Evolutionary conservation across 2,888 invertebrate genomes (phyloP), one percentile per base, ranked within the genome.

Genomic region (Hemicrepidius hirtus): DNA sequence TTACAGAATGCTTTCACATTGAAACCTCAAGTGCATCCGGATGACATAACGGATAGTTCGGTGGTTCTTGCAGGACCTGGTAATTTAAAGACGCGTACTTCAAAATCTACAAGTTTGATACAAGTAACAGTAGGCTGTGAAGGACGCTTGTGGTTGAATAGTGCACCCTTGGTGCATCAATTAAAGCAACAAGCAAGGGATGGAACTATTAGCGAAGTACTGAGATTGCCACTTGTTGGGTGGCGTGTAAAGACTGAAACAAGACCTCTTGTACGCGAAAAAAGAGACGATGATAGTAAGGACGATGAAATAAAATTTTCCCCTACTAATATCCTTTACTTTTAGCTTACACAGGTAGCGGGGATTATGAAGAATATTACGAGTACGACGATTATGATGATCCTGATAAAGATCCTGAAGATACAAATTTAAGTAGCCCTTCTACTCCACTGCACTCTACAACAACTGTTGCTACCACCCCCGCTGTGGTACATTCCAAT

Each of bases 91-190:
- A 84, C 85, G 70, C 86, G 86, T 46, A 83, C 85, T 66, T 86
- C 87, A 64, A 88, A 88, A 80, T 82, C 85, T 68, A 84, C 87
- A 59, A 86, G 88, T 63, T 81, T 86, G 63, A 82, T 90, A 65
- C 86, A 89, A 80, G 88, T 89, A 0, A 87, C 93, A 89, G 93
- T 95, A 69, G 95, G 95, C 2, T 95, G 95, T 85, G 92, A 92
- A 57, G 92, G 91, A 53, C 90, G 90, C 75, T 86, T 95, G 28
- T 92, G 92, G 90, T 86, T 88, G n/a, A 89, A 91, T 60, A 91
- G 92, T 80, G 88, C 90, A 44, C 88, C 91, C 24, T 85, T 93
- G 12, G 89, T 95, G n/a, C 90, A 91, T 35, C 91, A 91, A 35
- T 85, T 94, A 10, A 90, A 93, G 73, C 90, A 91, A 60, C 92